Evolutionary conservation across 2,888 invertebrate species (phyloP).

Genomic region (Eudemis profundana): DNA sequence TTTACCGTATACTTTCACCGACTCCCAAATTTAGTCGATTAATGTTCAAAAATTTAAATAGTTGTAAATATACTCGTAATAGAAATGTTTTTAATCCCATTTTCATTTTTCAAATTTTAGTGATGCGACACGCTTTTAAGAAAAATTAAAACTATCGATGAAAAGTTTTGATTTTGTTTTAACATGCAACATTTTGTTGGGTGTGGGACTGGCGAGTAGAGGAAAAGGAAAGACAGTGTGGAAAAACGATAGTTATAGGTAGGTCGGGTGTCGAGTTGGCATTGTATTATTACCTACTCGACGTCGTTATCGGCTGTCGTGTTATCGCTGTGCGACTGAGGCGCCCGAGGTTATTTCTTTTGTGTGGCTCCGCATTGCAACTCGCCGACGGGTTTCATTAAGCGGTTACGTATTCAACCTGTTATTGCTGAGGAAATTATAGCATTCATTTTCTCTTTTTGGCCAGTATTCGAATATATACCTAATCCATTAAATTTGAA

Average conservation of each 20-base stretch:
- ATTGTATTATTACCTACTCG: constrained; percentile 74
- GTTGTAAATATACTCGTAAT: neutral
- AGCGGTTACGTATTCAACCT: constrained; percentile 40
- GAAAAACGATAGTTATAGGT: constrained; percentile 80
- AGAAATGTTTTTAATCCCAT: neutral
- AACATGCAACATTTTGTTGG: constrained; percentile 73
- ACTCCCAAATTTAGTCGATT: constrained; percentile 25
- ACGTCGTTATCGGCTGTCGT: constrained; percentile 72
- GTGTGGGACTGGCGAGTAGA: constrained; percentile 70
- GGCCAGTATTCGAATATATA: neutral
- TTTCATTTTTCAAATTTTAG: constrained; percentile 3
- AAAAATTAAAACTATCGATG: constrained; percentile 37
- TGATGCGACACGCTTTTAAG: constrained; percentile 36
- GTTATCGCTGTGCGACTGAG: constrained; percentile 65
- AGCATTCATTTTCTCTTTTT: neutral
- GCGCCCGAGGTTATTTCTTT: constrained; percentile 66
- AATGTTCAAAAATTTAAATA: constrained; percentile 15
- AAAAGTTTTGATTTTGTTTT: constrained; percentile 38
- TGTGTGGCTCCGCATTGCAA: constrained; percentile 75
- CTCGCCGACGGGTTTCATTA: constrained; percentile 55
- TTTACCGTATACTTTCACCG: constrained; percentile 1
- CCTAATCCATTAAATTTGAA: neutral
- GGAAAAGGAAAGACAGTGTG: constrained; percentile 75
- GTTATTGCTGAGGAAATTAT: constrained; percentile 34
- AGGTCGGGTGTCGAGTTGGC: constrained; percentile 82